Base-by-base conservation (phyloP, 2,113 vertebrate genomes). In the Tor tambroides region DNA sequence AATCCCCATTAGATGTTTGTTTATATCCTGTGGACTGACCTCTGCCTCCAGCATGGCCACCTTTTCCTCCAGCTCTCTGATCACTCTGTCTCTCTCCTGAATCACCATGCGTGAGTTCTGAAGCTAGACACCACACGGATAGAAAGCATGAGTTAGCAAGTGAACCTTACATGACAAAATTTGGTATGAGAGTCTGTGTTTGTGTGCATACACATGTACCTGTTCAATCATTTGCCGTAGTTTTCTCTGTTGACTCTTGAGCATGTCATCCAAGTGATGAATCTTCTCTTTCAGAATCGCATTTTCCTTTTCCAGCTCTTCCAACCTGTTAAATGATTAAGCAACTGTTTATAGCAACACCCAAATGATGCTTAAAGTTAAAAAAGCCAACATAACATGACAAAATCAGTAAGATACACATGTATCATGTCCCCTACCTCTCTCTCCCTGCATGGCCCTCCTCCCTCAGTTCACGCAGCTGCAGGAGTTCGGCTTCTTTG, bases 151-250 rank as follows among this genome's bases (percentile, higher is more conserved):
- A 84, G 85, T 82, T 17, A 65, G 51, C 32, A 82, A 76, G 6
- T 35, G 35, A 63, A 12, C 23, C 2, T 9, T 2, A n/a, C 3
- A 6, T 21, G 54, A 15, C 7, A 21, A 15, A 12, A 32, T n/a
- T 1, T 65, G 35, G 67, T 87, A 83, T 86, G 69, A 38, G n/a
- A 56, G 61, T 69, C 35, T 86, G 65, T 23, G 35, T 49, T 10
- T 43, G 51, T 32, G 21, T 89, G 74, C 72, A 85, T 43, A 83
- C 65, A 32, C 43, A 15, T n/a, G 10, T 83, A 99, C 98, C 97
- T 99, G 98, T 91, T 98, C 97, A 2, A 98, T 99, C 98, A 99
- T 99, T 88, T 98, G 97, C 69, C 98, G 93, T 41, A 98, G 96
- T 93, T 99, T 99, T 85, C 98, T 95, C 88, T 99, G 98, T 90